Conservation (phyloP, 2,113 vertebrate genomes). For the Caloenas nicobarica region DNA sequence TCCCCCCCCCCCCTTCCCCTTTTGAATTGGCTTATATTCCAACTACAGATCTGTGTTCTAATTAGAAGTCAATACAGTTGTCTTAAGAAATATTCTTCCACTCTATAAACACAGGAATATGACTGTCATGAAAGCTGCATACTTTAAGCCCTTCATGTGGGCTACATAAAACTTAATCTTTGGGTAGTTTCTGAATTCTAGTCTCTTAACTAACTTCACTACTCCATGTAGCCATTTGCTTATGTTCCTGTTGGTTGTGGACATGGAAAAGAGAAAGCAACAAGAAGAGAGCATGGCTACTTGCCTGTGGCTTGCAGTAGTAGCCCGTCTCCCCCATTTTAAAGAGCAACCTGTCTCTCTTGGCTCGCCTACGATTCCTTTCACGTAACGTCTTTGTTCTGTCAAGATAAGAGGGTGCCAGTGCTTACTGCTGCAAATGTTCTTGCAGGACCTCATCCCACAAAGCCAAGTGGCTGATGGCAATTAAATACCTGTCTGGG, state of each 20-base stretch:
- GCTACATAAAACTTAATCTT: not conserved
- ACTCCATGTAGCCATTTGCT: not conserved
- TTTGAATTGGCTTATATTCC: not conserved
- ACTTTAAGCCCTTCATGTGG: not conserved
- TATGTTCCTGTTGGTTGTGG: not conserved
- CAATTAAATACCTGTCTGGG: not conserved
- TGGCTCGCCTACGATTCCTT: not conserved
- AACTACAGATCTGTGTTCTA: not conserved
- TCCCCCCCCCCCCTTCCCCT: not conserved
- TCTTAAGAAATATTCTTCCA: not conserved
- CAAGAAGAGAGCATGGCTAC: not conserved
- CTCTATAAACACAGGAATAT: not conserved
- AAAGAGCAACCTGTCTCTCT: not conserved
- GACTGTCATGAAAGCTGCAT: not conserved
- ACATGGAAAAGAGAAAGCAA: not conserved
- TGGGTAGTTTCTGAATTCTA: not conserved
- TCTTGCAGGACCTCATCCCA: not conserved
- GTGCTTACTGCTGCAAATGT: not conserved
- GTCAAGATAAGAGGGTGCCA: not conserved
- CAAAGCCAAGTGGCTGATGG: not conserved
- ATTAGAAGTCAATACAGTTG: not conserved
- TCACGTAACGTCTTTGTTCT: fast-evolving
- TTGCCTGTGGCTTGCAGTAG: not conserved
- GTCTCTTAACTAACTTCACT: not conserved
- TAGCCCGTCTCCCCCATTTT: not conserved